These are phyloP conservation scores for Blastobasis lacticolella DNA, from an alignment of 2,888 invertebrate genomes.

Conservation along the genomic window DNA sequence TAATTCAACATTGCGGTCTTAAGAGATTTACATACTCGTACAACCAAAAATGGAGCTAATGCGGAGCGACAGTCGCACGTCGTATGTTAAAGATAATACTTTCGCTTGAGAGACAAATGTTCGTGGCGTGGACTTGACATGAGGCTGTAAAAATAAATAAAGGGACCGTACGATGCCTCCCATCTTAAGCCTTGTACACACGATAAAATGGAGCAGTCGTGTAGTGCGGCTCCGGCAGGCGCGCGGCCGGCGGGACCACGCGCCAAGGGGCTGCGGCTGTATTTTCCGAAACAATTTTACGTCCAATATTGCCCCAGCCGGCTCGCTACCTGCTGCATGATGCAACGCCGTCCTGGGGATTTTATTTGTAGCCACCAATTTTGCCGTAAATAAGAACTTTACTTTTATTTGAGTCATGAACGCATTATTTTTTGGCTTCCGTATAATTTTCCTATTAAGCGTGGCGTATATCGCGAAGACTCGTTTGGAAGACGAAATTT, in stretches of 20 bases:
- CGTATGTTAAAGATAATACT: conserved; percentile 46
- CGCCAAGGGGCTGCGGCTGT: not conserved
- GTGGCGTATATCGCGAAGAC: too few relatives aligned
- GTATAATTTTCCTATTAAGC: conserved; percentile 2
- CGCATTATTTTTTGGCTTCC: conserved; percentile 1
- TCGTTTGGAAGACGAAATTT: too few relatives aligned
- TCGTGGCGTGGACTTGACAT: conserved; percentile 17
- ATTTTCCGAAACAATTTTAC: not conserved
- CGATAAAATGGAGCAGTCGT: conserved; percentile 21
- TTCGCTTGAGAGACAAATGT: conserved; percentile 47
- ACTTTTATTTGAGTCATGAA: not conserved
- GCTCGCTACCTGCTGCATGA: not conserved
- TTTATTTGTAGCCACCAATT: not conserved
- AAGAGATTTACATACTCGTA: too few relatives aligned
- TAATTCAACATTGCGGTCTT: too few relatives aligned
- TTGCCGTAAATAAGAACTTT: not conserved
- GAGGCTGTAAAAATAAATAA: conserved; percentile 12
- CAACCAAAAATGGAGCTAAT: conserved; percentile 29
- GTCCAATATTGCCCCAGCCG: not conserved
- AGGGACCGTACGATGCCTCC: conserved; percentile 27
- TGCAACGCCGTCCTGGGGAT: too few relatives aligned
- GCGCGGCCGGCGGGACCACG: not conserved
- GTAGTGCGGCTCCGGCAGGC: not conserved
- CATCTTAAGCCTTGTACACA: conserved; percentile 27
- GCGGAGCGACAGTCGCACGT: conserved; percentile 35